phyloP scores from a whole-genome alignment of 2,113 vertebrate genomes.

The Macaca mulatta region DNA sequence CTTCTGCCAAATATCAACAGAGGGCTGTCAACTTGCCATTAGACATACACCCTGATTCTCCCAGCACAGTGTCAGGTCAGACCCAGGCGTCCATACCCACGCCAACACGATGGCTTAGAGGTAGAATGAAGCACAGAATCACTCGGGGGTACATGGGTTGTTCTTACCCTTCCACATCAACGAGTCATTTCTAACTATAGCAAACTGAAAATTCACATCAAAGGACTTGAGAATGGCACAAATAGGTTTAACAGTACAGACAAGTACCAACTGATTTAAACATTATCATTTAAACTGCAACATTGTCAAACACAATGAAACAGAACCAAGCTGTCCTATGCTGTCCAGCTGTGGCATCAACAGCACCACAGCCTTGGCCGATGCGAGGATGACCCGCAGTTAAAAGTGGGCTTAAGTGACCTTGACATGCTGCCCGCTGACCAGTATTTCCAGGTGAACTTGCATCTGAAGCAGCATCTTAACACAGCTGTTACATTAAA shows the following conservation, averaged over 20 bases:
- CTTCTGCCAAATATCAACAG: background rate
- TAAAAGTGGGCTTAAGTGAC: background rate
- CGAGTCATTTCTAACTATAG: slow-evolving; percentile 46
- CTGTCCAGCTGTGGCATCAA: background rate
- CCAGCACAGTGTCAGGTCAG: background rate
- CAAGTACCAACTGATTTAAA: slow-evolving; percentile 13
- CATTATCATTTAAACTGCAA: background rate
- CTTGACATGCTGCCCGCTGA: fast-evolving
- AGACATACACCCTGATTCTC: background rate
- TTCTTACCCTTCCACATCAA: slow-evolving; percentile 4
- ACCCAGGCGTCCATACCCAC: background rate
- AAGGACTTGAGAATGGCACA: slow-evolving; percentile 15
- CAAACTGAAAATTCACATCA: slow-evolving; percentile 55
- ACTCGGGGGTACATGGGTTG: background rate
- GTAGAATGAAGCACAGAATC: slow-evolving; percentile 56
- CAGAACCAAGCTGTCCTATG: background rate
- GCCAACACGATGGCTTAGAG: slow-evolving; percentile 37
- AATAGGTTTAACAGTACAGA: background rate
- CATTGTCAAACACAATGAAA: background rate
- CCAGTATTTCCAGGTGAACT: background rate
- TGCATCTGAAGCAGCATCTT: background rate
- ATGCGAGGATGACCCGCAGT: background rate
- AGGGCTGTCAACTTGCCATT: background rate
- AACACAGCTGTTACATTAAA: background rate
- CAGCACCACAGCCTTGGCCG: background rate